A percentile compares a stretch with the other conserved stretches of the same genome.
phyloP scores from a whole-genome alignment of 2,797 vertebrate genomes.

The Triplophysa yarkandensis region DNA sequence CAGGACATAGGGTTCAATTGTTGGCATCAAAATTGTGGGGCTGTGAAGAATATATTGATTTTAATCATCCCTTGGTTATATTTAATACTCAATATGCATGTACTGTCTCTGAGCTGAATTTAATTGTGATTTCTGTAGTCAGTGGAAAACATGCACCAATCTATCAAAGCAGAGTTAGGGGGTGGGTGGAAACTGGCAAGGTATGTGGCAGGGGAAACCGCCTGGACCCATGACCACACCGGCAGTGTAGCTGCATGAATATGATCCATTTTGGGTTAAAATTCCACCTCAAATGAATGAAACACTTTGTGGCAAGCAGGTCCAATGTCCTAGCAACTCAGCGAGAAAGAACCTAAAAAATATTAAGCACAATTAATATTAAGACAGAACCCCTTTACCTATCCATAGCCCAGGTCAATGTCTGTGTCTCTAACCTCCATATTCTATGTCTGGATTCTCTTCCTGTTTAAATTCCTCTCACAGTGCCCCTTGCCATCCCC shows the following conservation, averaged over 20 bases:
- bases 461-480: conserved; percentile 57
- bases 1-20: not conserved
- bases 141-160: not conserved
- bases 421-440: conserved; percentile 35
- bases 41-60: not conserved
- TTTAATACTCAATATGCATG: not conserved
- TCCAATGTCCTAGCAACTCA: not conserved
- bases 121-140: not conserved
- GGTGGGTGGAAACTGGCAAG: conserved; percentile 45
- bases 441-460: conserved; percentile 38
- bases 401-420: conserved; percentile 6
- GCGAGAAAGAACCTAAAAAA: not conserved
- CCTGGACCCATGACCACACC: conserved; percentile 19
- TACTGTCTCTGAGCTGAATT: not conserved
- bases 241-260: conserved; percentile 38
- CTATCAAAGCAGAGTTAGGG: conserved; percentile 10
- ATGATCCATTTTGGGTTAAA: conserved; percentile 46
- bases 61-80: not conserved
- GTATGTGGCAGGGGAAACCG: conserved; percentile 24
- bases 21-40: not conserved
- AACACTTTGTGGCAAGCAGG: conserved; percentile 53
- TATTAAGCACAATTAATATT: not conserved
- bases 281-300: conserved; percentile 62
- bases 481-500: conserved; percentile 58
- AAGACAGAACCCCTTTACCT: not conserved